Conservation (phyloP, 2,113 vertebrate species). For the Plecotus auritus region DNA sequence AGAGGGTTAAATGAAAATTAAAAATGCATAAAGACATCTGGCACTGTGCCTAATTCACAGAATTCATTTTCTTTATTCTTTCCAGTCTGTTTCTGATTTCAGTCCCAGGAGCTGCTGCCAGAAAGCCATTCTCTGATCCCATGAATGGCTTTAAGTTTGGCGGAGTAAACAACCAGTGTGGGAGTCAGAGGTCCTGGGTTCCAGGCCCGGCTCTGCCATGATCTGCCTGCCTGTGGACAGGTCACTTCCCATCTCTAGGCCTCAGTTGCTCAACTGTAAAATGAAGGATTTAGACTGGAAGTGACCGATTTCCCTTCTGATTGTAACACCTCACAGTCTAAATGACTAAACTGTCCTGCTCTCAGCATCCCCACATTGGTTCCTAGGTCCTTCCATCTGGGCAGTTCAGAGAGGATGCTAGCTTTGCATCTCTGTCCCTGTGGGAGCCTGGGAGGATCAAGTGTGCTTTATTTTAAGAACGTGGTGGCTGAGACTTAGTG, state of each 20-base stretch:
- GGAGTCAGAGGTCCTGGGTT: neutral
- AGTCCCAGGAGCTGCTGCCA: neutral
- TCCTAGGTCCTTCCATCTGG: neutral
- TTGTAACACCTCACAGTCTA: neutral
- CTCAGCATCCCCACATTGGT: neutral
- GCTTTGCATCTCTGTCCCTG: neutral
- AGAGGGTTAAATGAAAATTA: neutral
- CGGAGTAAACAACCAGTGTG: neutral
- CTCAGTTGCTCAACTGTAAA: neutral
- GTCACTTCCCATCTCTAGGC: neutral
- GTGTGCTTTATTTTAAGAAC: neutral
- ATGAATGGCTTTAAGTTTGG: neutral
- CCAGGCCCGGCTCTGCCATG: neutral
- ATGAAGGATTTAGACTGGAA: neutral
- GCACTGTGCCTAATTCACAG: neutral
- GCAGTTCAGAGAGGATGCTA: neutral
- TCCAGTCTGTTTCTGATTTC: conserved; percentile 2
- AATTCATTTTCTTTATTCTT: neutral
- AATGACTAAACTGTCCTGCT: neutral
- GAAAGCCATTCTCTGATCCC: neutral
- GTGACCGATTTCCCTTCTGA: conserved; percentile 17
- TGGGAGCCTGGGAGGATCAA: neutral
- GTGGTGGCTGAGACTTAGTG: neutral
- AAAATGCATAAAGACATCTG: neutral
- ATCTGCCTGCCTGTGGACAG: neutral